A percentile compares a stretch with the other conserved stretches of the same genome.
Evolutionary conservation across 1,140 invertebrate species (phyloP).

Genomic region (Hyposmocoma kahamanoa): DNA sequence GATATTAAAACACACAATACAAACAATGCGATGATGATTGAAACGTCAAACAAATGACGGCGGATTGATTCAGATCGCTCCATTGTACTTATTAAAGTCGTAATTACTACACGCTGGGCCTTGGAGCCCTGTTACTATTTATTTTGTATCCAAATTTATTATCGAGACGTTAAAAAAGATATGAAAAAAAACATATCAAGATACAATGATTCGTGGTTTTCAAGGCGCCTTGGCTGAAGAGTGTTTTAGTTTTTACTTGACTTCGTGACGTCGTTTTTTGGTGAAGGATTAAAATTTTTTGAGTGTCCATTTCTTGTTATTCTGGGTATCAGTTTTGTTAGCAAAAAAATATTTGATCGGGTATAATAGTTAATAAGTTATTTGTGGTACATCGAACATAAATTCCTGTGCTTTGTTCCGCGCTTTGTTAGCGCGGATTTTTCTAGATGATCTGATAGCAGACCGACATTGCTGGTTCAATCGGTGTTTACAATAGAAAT

Average conservation of each 20-base stretch:
- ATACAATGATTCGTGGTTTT: constrained; percentile 31
- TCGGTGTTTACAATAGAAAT: no score
- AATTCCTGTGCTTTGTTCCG: no score
- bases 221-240: neutral
- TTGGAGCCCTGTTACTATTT: constrained; percentile 10
- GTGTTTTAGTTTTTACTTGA: neutral
- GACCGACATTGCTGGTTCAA: no score
- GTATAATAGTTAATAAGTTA: no score
- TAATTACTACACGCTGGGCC: constrained; percentile 42
- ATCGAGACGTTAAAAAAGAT: constrained; percentile 33
- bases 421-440: no score
- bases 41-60: constrained; percentile 53
- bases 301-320: no score
- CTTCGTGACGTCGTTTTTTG: no score
- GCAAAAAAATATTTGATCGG: no score
- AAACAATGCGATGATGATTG: constrained; percentile 63
- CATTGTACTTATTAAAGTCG: constrained; percentile 45
- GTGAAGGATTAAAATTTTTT: no score
- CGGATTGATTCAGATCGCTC: constrained; percentile 40
- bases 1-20: constrained; percentile 61
- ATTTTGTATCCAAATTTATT: constrained; percentile 53
- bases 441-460: no score
- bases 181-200: constrained; percentile 33
- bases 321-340: no score
- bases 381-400: no score